phyloP scores from a whole-genome alignment of 2,888 invertebrate genomes.

The Rhopalosiphum nymphaeae region DNA sequence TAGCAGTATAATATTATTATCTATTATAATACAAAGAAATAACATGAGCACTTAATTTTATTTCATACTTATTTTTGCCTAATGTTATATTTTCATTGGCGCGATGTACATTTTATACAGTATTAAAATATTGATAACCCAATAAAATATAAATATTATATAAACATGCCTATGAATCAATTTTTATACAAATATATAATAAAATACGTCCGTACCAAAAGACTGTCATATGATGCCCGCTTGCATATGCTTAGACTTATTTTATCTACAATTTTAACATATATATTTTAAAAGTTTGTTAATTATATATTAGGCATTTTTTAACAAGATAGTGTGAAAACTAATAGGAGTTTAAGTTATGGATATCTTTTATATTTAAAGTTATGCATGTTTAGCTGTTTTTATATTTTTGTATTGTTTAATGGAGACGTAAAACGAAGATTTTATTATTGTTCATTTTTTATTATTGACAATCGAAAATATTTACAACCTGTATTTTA shows the following conservation, averaged over 20 bases:
- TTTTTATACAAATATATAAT: background rate
- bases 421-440: background rate
- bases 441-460: background rate
- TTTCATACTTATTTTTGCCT: background rate
- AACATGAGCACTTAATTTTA: background rate
- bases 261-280: too few species aligned
- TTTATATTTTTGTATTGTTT: background rate
- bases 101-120: background rate
- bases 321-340: background rate
- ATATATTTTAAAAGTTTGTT: background rate
- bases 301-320: background rate
- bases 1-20: background rate
- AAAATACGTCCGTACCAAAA: too few species aligned
- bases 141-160: background rate
- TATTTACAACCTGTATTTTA: background rate
- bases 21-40: background rate
- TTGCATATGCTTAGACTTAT: too few species aligned
- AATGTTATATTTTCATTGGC: background rate
- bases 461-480: background rate
- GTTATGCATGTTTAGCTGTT: background rate
- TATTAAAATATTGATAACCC: background rate
- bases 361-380: background rate
- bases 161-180: background rate
- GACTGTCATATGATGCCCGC: too few species aligned
- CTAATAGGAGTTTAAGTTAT: too few species aligned